Conservation (phyloP, 2,888 invertebrate species). For the Torymus auratus region DNA sequence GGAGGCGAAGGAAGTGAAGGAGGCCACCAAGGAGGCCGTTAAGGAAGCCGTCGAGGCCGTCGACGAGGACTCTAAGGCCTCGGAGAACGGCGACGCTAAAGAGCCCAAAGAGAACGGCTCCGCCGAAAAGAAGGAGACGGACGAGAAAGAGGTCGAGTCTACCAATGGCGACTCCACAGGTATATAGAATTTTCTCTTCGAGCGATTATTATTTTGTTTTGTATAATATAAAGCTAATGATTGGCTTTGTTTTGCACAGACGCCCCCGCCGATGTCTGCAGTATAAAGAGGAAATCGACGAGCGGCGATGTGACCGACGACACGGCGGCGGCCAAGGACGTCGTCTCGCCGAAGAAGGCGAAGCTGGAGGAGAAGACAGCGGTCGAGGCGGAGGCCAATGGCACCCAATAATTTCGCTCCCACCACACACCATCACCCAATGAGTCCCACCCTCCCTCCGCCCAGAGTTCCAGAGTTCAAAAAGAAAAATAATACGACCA, state of each 20-base stretch:
- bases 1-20: conserved; percentile 37
- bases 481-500: too few species aligned
- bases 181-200: conserved; percentile 56
- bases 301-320: conserved; percentile 73
- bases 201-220: neutral
- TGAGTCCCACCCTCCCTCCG: too few species aligned
- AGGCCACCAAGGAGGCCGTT: conserved; percentile 68
- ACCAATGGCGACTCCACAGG: conserved; percentile 76
- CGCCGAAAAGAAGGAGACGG: conserved; percentile 74
- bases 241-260: conserved; percentile 62
- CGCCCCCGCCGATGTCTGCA: conserved; percentile 74
- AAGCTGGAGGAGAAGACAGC: conserved; percentile 81
- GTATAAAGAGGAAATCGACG: conserved; percentile 85
- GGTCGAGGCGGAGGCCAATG: conserved; percentile 80
- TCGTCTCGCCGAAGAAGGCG: conserved; percentile 85
- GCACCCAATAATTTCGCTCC: conserved; percentile 73
- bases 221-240: neutral
- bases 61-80: conserved; percentile 54
- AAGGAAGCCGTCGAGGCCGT: conserved; percentile 63
- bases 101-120: conserved; percentile 76
- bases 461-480: too few species aligned
- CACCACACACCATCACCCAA: too few species aligned
- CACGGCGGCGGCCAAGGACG: conserved; percentile 77
- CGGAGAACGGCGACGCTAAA: conserved; percentile 71
- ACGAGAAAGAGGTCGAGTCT: conserved; percentile 75